phyloP scores from a whole-genome alignment of 2,113 vertebrate species.

The Daboia siamensis region DNA sequence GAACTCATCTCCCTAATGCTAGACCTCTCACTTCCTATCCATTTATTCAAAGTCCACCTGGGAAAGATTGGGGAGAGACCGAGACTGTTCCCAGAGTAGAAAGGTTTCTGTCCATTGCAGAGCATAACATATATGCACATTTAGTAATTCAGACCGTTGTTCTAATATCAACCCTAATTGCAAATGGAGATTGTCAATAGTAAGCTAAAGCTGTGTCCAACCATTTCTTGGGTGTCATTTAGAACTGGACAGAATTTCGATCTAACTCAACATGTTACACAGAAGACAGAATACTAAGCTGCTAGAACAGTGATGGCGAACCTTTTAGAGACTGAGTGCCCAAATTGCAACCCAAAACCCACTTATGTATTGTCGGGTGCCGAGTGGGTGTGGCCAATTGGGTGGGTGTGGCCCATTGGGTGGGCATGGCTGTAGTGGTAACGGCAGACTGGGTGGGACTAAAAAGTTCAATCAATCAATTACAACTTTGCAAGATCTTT shows the following conservation, averaged over 20 bases:
- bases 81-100: neutral
- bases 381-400: too few relatives aligned
- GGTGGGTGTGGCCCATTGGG: too few relatives aligned
- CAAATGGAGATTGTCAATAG: neutral
- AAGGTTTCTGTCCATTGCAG: neutral
- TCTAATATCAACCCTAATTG: neutral
- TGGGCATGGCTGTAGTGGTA: too few relatives aligned
- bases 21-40: neutral
- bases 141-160: neutral
- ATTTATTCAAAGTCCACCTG: neutral
- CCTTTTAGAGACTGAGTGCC: too few relatives aligned
- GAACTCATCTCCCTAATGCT: neutral
- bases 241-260: neutral
- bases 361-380: too few relatives aligned
- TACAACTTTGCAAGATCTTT: too few relatives aligned
- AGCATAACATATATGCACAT: neutral
- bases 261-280: neutral
- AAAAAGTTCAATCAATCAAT: too few relatives aligned
- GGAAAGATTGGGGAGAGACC: neutral
- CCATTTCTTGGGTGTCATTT: neutral
- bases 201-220: neutral
- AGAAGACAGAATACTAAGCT: neutral
- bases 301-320: neutral
- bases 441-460: too few relatives aligned
- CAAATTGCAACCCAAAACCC: too few relatives aligned